These are phyloP conservation scores for Larimichthys polyactis DNA, from an alignment of 2,113 vertebrate genomes.

Conservation along the genomic window DNA sequence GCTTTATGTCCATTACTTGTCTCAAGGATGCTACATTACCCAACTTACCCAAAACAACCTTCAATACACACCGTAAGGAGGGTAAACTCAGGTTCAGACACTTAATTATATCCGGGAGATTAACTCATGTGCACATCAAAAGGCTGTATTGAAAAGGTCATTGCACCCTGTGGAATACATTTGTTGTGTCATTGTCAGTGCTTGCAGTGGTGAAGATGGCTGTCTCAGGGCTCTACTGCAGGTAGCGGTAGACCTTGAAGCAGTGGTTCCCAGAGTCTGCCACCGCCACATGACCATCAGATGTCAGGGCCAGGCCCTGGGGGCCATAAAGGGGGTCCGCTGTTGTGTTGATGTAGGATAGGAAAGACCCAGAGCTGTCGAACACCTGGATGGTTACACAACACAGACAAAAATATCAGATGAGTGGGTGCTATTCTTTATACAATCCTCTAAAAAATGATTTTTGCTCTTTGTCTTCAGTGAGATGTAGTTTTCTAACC, in stretches of 20 bases:
- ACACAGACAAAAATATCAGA: not conserved
- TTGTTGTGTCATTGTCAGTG: conserved; percentile 66
- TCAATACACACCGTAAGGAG: conserved; percentile 48
- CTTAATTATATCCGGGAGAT: conserved; percentile 25
- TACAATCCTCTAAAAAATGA: too few species aligned
- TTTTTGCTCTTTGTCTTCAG: not conserved
- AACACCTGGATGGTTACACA: conserved; percentile 87
- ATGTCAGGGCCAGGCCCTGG: conserved; percentile 95
- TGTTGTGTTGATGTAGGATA: conserved; percentile 97
- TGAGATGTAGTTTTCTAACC: conserved; percentile 76
- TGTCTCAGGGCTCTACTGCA: conserved; percentile 86
- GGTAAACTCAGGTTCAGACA: conserved; percentile 38
- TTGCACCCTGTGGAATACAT: conserved; percentile 74
- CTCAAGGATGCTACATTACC: conserved; percentile 60
- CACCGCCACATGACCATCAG: conserved; percentile 95
- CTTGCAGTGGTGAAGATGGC: conserved; percentile 32
- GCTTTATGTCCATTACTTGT: conserved; percentile 42
- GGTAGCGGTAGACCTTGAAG: conserved; percentile 98
- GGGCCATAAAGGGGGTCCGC: conserved; percentile 96
- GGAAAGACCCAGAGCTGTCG: conserved; percentile 95
- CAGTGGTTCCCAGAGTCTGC: conserved; percentile 98
- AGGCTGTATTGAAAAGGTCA: conserved; percentile 67
- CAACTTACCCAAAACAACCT: conserved; percentile 43
- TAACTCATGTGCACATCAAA: conserved; percentile 72
- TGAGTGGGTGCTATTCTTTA: not conserved